These are phyloP conservation scores for Antedon mediterranea DNA, from an alignment of 53 echinoderm and acorn worm species.

Conservation along the genomic window DNA sequence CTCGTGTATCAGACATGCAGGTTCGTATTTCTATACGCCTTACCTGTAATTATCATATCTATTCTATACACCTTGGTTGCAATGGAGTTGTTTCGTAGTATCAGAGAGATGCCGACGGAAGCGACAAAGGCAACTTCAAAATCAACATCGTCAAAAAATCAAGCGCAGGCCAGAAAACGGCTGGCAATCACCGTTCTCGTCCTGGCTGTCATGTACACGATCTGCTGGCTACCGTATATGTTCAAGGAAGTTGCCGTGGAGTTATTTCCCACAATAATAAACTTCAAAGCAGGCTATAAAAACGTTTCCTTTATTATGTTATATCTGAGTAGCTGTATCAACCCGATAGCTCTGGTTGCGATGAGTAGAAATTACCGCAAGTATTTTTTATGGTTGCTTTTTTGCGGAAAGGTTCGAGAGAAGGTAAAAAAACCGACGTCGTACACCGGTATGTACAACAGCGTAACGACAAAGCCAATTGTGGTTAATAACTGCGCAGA, in stretches of 20 bases:
- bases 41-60: constrained; percentile 47
- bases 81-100: constrained; percentile 27
- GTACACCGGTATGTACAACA: background rate
- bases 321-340: constrained; percentile 49
- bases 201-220: constrained; percentile 32
- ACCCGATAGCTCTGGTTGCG: constrained; percentile 68
- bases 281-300: background rate
- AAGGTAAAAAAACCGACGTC: background rate
- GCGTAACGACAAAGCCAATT: background rate
- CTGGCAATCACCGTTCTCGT: constrained; percentile 11
- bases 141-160: constrained; percentile 41
- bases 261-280: background rate
- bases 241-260: background rate
- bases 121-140: background rate
- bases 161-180: constrained; percentile 14
- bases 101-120: background rate
- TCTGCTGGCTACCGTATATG: constrained; percentile 5
- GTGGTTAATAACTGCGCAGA: background rate
- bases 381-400: constrained; percentile 21
- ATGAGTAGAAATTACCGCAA: constrained; percentile 93
- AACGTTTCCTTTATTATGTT: constrained; percentile 48
- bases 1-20: constrained; percentile 32
- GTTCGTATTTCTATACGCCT: constrained; percentile 46
- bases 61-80: constrained; percentile 72
- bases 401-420: background rate